Base-by-base conservation (phyloP, 1,140 invertebrate species). In the Parapsyche elsis region DNA sequence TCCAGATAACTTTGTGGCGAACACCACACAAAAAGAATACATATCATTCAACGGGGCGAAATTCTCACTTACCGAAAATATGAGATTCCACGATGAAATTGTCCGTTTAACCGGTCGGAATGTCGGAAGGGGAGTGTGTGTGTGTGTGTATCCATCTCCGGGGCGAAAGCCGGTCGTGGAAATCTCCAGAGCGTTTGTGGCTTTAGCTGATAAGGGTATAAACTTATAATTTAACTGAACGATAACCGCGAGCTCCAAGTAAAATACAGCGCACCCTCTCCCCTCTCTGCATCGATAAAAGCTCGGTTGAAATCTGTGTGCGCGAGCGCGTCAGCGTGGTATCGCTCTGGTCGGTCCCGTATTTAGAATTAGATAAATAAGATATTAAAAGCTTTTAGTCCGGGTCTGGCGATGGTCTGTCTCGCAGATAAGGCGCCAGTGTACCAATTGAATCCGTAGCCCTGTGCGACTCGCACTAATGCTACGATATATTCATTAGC, bases 361-460 rank as follows among this genome's bases (percentile, higher is more conserved):
- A 83, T 83, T 81, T 81, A 81, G 80, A 83, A 81, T 81, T 76
- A 83, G 82, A 83, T 83, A 83, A 83, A 81, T 81, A 81, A 83
- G 82, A 83, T 83, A 83, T 83, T 83, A 83, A 80, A 83, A 83
- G 82, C 82, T 83, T 83, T 83, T 83, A 83, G 82, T 81, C 74
- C 49, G 45, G 75, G 82, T 79, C 82, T 83, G 82, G 82, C 80
- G 70, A 76, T 67, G 80, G 73, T 76, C 78, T 19, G 79, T n/a
- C 70, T 57, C 38, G 14, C 45, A 77, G 81, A 82, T 82, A 82
- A 82, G 73, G 57, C 26, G 45, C 79, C 10, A 12, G 49, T 5
- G 45, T 26, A 78, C 53, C 74, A 76, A 83, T 79, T 78, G 76
- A 77, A 78, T 83, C 19, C 24, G 19, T 21, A 70, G 30, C 61